phyloP scores from a whole-genome alignment of 2,113 vertebrate genomes.

The Sinocyclocheilus anophthalmus region DNA sequence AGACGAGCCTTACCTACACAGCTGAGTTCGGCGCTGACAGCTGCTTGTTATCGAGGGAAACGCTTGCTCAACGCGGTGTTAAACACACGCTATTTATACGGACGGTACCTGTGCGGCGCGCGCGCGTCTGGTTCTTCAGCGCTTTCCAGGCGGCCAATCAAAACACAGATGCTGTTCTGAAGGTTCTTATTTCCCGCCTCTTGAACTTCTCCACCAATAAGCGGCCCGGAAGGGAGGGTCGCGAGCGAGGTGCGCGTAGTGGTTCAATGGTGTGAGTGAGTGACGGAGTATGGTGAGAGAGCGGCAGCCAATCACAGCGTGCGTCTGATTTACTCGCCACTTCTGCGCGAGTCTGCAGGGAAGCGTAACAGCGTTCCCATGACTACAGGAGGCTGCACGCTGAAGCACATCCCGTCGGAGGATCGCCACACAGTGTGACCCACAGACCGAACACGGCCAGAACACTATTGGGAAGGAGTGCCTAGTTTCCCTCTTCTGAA shows the following conservation, averaged over 20 bases:
- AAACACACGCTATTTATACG: slow-evolving; percentile 56
- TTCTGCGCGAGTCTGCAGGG: slow-evolving; percentile 22
- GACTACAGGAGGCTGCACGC: slow-evolving; percentile 16
- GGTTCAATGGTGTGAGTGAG: slow-evolving; percentile 79
- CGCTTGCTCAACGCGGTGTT: no score
- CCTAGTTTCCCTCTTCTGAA: neutral
- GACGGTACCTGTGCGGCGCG: slow-evolving; percentile 36
- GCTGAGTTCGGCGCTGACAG: neutral
- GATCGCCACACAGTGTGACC: neutral
- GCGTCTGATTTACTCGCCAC: neutral
- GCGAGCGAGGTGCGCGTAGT: slow-evolving; percentile 42
- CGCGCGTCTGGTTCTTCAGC: slow-evolving; percentile 17
- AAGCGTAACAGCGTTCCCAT: neutral
- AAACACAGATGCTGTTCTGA: slow-evolving; percentile 34
- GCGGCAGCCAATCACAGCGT: slow-evolving; percentile 73
- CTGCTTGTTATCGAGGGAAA: neutral
- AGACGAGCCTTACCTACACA: slow-evolving; percentile 20
- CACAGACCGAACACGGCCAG: no score
- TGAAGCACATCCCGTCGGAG: neutral
- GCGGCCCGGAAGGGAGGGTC: slow-evolving; percentile 7
- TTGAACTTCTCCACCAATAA: slow-evolving; percentile 63
- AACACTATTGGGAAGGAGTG: neutral
- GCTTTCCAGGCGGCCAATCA: slow-evolving; percentile 67
- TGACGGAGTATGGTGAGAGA: slow-evolving; percentile 89
- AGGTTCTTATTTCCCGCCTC: slow-evolving; percentile 45